Percentiles rank a stretch among this genome's conserved stretches.
These are phyloP conservation scores for Osmerus eperlanus DNA, from an alignment of 2,113 vertebrate species.

Conservation along the genomic window DNA sequence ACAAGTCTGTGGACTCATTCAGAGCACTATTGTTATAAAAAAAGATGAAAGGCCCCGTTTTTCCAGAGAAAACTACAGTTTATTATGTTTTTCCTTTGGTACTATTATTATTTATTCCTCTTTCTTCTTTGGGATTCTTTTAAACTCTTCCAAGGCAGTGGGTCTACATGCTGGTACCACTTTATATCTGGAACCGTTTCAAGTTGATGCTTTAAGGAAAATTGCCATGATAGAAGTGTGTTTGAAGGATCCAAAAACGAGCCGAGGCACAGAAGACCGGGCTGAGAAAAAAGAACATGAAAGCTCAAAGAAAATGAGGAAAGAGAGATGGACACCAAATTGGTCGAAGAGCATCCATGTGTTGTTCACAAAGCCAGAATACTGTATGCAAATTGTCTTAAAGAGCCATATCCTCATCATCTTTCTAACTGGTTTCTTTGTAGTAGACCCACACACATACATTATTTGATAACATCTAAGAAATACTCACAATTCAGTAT, in stretches of 20 bases:
- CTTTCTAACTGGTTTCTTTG: no score
- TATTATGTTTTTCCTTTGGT: conserved; percentile 68
- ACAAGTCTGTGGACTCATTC: conserved; percentile 61
- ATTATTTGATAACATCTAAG: neutral
- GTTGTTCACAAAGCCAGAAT: neutral
- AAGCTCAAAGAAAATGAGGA: conserved; percentile 31
- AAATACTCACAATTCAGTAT: neutral
- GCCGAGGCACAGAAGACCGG: conserved; percentile 59
- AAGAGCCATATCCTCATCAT: no score
- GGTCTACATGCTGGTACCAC: conserved; percentile 65
- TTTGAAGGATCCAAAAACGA: conserved; percentile 67
- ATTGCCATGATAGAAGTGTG: conserved; percentile 61
- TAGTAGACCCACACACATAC: neutral
- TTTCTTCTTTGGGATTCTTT: conserved; percentile 71
- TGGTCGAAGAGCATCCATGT: neutral
- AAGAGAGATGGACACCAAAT: conserved; percentile 35
- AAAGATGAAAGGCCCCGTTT: conserved; percentile 71
- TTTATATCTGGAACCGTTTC: conserved; percentile 70
- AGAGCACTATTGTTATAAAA: conserved; percentile 71
- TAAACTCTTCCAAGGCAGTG: conserved; percentile 69
- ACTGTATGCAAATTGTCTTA: neutral
- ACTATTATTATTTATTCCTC: conserved; percentile 73
- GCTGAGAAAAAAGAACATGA: conserved; percentile 48
- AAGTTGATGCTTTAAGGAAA: conserved; percentile 68
- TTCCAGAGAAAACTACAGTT: conserved; percentile 65